Evolutionary conservation across 2,797 vertebrate genomes (phyloP), one percentile per base, ranked within the genome.

Genomic region (Adelosebastes latens): DNA sequence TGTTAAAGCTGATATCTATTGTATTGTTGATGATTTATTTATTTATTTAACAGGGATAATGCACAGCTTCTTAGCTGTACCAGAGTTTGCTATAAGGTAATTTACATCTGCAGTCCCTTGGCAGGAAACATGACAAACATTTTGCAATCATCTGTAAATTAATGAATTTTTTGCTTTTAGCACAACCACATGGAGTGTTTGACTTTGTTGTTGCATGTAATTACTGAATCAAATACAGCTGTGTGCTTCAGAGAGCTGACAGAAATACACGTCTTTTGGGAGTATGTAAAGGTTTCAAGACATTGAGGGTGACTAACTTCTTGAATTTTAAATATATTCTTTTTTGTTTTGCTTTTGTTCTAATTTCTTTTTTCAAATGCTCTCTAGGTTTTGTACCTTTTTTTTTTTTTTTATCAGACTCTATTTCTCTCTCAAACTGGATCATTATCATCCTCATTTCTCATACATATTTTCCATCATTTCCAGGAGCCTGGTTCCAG

Each of bases 401-500:
- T 20, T 29, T 64, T 1, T 12, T 16, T 10, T 27, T 56, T 2
- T 8, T 20, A 3, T 39, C 20, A 32, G 55, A 27, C 27, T 52
- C 3, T 31, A 10, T 29, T 20, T 27, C n/a, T 55, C 12, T 55
- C 7, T 46, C 39, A 72, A 5, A 16, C 27, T 49, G 12, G 8
- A 42, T 67, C 24, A 16, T 69, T 68, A 29, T 59, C 9, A 18
- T 61, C 64, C 27, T 66, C 13, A 4, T 7, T 16, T 70, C 12
- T 74, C 39, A 4, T 58, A 32, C 5, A 8, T 58, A 4, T 61
- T 27, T 34, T 25, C 24, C 75, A 5, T 60, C 0, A 18, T 82
- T 31, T 75, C 69, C 93, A 99, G 98, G 96, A 96, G 32, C 81
- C 96, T 99, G 79, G 96, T 94, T 75, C 98, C 98, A 2, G 98